Conservation (phyloP, 2,888 invertebrate genomes). For the Toxonevra muliebris region DNA sequence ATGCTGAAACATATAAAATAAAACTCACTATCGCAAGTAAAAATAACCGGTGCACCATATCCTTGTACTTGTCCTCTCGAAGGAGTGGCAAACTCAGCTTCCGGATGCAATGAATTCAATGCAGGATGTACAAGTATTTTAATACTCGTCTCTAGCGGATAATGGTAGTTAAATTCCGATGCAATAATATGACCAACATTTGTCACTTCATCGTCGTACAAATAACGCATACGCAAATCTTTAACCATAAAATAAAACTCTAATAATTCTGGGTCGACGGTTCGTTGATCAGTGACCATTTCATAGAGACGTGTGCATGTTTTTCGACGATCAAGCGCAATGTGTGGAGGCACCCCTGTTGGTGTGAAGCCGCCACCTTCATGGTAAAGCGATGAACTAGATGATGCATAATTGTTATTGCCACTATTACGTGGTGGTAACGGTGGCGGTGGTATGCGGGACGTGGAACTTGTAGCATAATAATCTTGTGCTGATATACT, state of each 20-base stretch:
- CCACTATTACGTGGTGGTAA: conserved; percentile 70
- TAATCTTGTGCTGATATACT: conserved; percentile 14
- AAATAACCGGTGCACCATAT: conserved; percentile 76
- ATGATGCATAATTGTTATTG: background rate
- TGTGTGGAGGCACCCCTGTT: conserved; percentile 15
- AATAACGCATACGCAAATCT: conserved; percentile 79
- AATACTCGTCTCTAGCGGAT: conserved; percentile 83
- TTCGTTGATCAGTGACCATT: conserved; percentile 74
- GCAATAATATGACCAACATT: conserved; percentile 92
- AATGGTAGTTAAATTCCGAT: conserved; percentile 82
- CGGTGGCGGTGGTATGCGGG: conserved; percentile 67
- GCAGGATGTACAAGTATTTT: conserved; percentile 83
- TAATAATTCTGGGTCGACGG: conserved; percentile 79
- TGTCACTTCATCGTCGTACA: conserved; percentile 76
- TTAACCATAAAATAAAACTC: conserved; percentile 87
- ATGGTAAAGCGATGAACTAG: conserved; percentile 16
- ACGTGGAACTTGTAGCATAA: conserved; percentile 21
- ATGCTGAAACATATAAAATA: background rate
- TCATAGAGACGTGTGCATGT: conserved; percentile 72
- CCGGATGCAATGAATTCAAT: conserved; percentile 56
- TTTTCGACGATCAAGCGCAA: conserved; percentile 60
- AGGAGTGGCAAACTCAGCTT: conserved; percentile 65
- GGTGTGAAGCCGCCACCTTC: conserved; percentile 9
- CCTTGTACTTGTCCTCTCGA: conserved; percentile 58
- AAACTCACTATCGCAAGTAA: conserved; percentile 87